Conservation (phyloP, 2,113 vertebrate genomes). For the Apodemus speciosus region DNA sequence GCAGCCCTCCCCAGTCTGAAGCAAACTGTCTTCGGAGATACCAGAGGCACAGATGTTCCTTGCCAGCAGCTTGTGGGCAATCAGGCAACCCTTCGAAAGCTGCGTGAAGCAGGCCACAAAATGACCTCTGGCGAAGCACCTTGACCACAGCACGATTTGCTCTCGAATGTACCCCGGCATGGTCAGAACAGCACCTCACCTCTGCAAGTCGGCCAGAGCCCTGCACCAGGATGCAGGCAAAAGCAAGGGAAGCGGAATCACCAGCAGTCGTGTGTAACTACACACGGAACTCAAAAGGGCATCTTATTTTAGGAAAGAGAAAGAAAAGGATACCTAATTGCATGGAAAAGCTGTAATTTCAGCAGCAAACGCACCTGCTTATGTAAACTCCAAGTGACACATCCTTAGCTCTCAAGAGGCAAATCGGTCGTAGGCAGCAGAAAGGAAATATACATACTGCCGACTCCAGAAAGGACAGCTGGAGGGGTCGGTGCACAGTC, state of each 20-base stretch:
- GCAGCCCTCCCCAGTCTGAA: neutral
- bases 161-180: neutral
- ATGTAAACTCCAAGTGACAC: slow-evolving; percentile 44
- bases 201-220: neutral
- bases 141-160: neutral
- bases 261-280: slow-evolving; percentile 32
- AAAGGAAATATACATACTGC: slow-evolving; percentile 48
- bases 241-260: neutral
- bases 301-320: slow-evolving; percentile 66
- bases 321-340: slow-evolving; percentile 62
- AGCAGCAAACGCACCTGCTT: slow-evolving; percentile 57
- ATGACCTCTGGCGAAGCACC: slow-evolving; percentile 28
- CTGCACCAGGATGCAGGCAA: neutral
- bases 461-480: neutral
- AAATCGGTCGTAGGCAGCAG: neutral
- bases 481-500: neutral
- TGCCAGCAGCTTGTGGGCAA: slow-evolving; percentile 60
- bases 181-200: neutral
- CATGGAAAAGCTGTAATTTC: slow-evolving; percentile 59
- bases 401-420: slow-evolving; percentile 47
- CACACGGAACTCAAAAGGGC: slow-evolving; percentile 9
- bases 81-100: slow-evolving; percentile 32
- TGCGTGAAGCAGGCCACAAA: neutral
- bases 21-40: neutral
- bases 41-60: slow-evolving; percentile 32